Base-by-base conservation (phyloP, 2,797 vertebrate genomes). In the Anguilla marmorata region DNA sequence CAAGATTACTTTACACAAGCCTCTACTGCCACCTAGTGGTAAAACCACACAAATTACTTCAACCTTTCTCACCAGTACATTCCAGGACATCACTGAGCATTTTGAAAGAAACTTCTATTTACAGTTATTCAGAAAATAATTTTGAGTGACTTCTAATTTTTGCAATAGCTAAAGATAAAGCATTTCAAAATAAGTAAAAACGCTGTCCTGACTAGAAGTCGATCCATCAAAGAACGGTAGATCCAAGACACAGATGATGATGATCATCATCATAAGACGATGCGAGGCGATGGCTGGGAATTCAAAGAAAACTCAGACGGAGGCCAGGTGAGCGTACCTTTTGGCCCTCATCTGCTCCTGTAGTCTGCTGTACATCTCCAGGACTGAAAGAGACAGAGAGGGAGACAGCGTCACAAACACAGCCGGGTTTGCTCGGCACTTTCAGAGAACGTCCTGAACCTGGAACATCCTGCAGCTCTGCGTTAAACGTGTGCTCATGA, bases 301-400 rank as follows among this genome's bases (percentile, higher is more conserved):
- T 60, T 21, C 58, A 21, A 60, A 5, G 21, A 14, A 21, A 60
- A 60, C 58, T 60, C 21, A 21, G 2, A 66, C 5, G 60, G 21
- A n/a, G 33, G 33, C 1, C 16, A 21, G 3, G 30, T 41, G 37
- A 76, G 7, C 88, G 60, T 93, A 99, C 98, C 98, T 96, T 96
- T 98, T 99, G 54, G 96, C 96, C 90, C 94, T 98, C 98, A 99
- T 99, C 93, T 99, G 98, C 89, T 98, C 98, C 93, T 97, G 97
- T 41, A 99, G 94, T 90, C 97, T 97, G 94, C 96, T 97, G 95
- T 99, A 99, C 98, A 99, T 99, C 95, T 99, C 97, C 93, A 99
- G 93, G 52, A 99, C 98, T 99, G 94, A 72, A 94, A 90, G 86
- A 89, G 27, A 86, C 84, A 54, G 50, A 85, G 30, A 41, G 89